A percentile compares a stretch with the other conserved stretches of the same genome.
Evolutionary conservation across 2,113 vertebrate genomes (phyloP).

Genomic region (Sylvietta virens): DNA sequence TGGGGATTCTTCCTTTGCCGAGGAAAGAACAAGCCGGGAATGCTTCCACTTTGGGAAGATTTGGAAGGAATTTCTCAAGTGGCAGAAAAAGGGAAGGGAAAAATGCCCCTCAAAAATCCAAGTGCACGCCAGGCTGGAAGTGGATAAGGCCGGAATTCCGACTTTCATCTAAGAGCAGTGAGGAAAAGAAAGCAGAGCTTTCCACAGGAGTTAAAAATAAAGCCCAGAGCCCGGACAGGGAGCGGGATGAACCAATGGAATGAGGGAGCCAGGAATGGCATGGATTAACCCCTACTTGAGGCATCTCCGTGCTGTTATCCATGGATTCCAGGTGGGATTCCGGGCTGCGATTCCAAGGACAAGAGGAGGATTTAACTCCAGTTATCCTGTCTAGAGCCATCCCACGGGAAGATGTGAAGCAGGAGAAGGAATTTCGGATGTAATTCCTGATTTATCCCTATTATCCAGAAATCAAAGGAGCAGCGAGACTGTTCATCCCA

Average conservation of each 20-base stretch:
- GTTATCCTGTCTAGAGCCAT: not conserved
- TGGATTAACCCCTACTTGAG: slow-evolving; percentile 33
- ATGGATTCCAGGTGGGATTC: not conserved
- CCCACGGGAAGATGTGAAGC: not conserved
- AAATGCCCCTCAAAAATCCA: not conserved
- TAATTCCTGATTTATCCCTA: not conserved
- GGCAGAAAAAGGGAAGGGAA: not conserved
- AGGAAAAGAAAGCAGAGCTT: slow-evolving; percentile 8
- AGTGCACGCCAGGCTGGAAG: not conserved
- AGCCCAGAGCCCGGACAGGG: not conserved
- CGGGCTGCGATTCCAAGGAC: not conserved
- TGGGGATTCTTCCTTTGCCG: no score
- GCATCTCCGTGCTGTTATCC: not conserved
- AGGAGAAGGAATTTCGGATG: not conserved
- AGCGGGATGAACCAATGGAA: not conserved
- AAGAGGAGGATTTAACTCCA: not conserved
- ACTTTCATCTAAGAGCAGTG: not conserved
- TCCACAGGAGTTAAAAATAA: slow-evolving; percentile 12
- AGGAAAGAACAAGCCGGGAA: no score
- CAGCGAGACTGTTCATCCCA: not conserved
- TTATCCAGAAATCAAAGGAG: not conserved
- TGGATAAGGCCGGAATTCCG: not conserved
- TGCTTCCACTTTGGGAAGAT: not conserved
- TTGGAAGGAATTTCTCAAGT: not conserved
- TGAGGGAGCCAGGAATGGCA: not conserved